These are phyloP conservation scores for Terebella lapidaria DNA, from an alignment of 2,888 invertebrate genomes.

Conservation along the genomic window DNA sequence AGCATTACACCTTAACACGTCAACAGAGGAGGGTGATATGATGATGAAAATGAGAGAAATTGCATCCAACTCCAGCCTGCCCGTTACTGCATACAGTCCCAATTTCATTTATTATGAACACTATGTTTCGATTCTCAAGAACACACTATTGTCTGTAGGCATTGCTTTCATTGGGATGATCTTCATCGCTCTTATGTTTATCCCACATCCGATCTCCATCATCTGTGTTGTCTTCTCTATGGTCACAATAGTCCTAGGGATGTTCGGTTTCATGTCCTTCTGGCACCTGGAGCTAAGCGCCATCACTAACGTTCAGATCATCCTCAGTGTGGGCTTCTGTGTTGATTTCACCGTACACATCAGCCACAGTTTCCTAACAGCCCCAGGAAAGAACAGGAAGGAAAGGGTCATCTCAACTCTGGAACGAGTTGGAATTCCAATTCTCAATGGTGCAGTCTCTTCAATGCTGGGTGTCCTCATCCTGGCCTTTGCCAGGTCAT, in stretches of 20 bases:
- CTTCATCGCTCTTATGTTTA: slow-evolving; percentile 34
- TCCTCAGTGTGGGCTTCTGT: slow-evolving; percentile 41
- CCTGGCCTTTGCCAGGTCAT: slow-evolving; percentile 81
- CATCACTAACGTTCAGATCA: slow-evolving; percentile 38
- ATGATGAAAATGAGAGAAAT: slow-evolving; percentile 31
- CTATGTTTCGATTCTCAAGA: slow-evolving; percentile 33
- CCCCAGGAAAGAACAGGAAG: slow-evolving; percentile 23
- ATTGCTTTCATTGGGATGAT: slow-evolving; percentile 34
- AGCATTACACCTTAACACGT: slow-evolving; percentile 81
- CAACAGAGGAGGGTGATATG: slow-evolving; percentile 48
- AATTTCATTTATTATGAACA: slow-evolving; percentile 39
- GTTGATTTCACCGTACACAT: slow-evolving; percentile 31
- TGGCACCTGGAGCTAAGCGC: slow-evolving; percentile 34
- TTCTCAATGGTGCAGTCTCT: slow-evolving; percentile 24
- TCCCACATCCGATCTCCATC: slow-evolving; percentile 35
- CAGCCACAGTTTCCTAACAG: slow-evolving; percentile 25
- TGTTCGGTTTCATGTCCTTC: slow-evolving; percentile 35
- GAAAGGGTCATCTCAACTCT: slow-evolving; percentile 22
- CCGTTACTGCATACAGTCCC: slow-evolving; percentile 29
- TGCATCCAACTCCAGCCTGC: slow-evolving; percentile 24
- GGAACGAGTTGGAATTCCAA: slow-evolving; percentile 24
- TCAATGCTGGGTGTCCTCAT: slow-evolving; percentile 79
- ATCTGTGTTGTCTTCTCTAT: slow-evolving; percentile 31
- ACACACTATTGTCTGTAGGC: slow-evolving; percentile 35
- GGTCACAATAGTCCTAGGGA: slow-evolving; percentile 33